Conservation (phyloP, 2,797 vertebrate species). For the Carapus acus region DNA sequence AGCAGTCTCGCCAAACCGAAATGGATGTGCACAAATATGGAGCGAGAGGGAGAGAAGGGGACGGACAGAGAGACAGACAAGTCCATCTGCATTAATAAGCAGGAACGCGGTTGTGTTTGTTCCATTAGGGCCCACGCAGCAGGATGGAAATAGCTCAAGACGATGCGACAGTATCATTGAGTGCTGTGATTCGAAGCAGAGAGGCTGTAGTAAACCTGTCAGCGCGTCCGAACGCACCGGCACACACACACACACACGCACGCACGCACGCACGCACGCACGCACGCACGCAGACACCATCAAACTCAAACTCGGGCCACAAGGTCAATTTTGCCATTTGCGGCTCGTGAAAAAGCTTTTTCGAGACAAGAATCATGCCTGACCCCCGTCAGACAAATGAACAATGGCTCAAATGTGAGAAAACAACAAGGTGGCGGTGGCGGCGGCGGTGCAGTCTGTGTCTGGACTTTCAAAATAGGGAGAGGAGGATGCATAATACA, state of each 20-base stretch:
- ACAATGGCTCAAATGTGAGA: too few relatives aligned
- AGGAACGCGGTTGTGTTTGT: conserved; percentile 49
- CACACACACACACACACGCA: too few relatives aligned
- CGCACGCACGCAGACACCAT: conserved; percentile 3
- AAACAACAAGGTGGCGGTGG: too few relatives aligned
- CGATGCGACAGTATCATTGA: conserved; percentile 49
- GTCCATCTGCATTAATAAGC: conserved; percentile 41
- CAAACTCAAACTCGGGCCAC: conserved; percentile 4
- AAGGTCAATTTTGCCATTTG: conserved; percentile 9
- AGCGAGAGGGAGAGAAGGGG: not conserved
- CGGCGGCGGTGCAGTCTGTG: too few relatives aligned
- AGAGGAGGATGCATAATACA: too few relatives aligned
- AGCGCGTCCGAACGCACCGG: conserved; percentile 22
- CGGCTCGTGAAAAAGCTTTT: conserved; percentile 16
- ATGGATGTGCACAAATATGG: not conserved
- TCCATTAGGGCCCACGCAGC: conserved; percentile 57
- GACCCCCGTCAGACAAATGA: conserved; percentile 9
- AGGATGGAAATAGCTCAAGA: conserved; percentile 52
- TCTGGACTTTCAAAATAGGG: too few relatives aligned
- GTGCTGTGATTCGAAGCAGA: conserved; percentile 39
- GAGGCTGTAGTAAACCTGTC: conserved; percentile 35
- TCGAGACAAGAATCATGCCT: not conserved
- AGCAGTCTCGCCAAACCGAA: too few relatives aligned
- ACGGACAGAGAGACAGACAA: conserved; percentile 13
- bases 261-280: too few relatives aligned